These are phyloP conservation scores for Hyaena hyaena DNA, from an alignment of 2,113 vertebrate genomes.

Conservation along the genomic window DNA sequence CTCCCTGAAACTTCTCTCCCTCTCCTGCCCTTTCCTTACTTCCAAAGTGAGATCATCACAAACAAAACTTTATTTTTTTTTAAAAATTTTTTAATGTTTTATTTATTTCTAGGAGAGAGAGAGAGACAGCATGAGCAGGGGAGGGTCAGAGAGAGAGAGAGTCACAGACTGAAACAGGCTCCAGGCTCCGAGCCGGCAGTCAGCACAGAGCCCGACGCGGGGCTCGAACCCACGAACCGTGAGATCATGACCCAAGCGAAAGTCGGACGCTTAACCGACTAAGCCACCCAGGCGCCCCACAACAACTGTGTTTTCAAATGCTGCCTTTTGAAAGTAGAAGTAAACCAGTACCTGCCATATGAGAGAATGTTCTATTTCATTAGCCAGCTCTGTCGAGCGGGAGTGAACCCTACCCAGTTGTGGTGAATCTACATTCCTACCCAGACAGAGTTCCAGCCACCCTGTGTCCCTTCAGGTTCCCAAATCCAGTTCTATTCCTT, in stretches of 20 bases:
- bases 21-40: not conserved
- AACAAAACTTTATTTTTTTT: not conserved
- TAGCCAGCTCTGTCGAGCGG: not conserved
- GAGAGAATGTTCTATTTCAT: not conserved
- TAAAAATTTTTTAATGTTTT: no score
- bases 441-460: not conserved
- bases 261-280: no score
- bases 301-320: not conserved
- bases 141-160: no score
- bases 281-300: no score
- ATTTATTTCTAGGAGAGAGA: no score
- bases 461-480: not conserved
- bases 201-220: no score
- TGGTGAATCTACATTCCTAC: conserved; percentile 7
- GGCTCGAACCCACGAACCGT: no score
- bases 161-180: no score
- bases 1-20: not conserved
- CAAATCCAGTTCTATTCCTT: not conserved
- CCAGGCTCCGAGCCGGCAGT: no score
- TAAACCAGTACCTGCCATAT: not conserved
- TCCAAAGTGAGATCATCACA: not conserved
- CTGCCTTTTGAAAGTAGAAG: not conserved
- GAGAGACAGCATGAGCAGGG: no score
- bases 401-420: not conserved
- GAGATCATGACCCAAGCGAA: no score